Base-by-base conservation (phyloP, 2,113 vertebrate species). In the Scatophagus argus region DNA sequence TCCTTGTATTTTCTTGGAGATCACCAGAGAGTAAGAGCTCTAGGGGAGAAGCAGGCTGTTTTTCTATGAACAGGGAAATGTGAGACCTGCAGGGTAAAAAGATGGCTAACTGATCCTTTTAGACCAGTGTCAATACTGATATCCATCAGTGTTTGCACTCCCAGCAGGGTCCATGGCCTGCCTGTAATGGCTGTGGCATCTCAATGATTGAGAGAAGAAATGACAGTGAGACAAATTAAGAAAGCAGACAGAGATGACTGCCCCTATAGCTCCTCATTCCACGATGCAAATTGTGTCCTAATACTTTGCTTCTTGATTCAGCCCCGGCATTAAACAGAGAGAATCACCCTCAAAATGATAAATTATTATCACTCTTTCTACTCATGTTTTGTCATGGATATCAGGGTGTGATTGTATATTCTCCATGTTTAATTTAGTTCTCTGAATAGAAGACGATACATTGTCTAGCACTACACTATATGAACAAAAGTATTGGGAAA, bases 101-200 rank as follows among this genome's bases (percentile, higher is more conserved):
- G 79, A 85, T 49, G 78, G 79, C 91, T 89, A 92, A 91, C 86
- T 78, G 84, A 88, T 87, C 82, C 87, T 90, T 88, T 89, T 87
- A 93, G 91, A 89, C 88, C 80, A 81, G 73, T 91, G 92, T 91
- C 90, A 87, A 92, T 92, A 91, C 81, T 81, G 83, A 92, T 93
- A 88, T 60, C 82, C 89, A 86, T 93, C 93, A 90, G 85, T 88
- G 69, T 91, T 90, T 91, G 81, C 76, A 69, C 86, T 83, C 79
- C 62, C 86, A 67, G 83, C 88, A 77, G 87, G 89, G 84, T 83
- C 74, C 77, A 44, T 74, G 77, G 79, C 83, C 81, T 79, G 76
- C 61, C 84, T 85, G 77, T 79, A 85, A 89, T 77, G 61, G 87
- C 74, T 83, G 63, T 78, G 78, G 76, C 84, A 81, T 87, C 83